Base-by-base conservation (phyloP, 2,797 vertebrate species). In the Sebastes nivosus region DNA sequence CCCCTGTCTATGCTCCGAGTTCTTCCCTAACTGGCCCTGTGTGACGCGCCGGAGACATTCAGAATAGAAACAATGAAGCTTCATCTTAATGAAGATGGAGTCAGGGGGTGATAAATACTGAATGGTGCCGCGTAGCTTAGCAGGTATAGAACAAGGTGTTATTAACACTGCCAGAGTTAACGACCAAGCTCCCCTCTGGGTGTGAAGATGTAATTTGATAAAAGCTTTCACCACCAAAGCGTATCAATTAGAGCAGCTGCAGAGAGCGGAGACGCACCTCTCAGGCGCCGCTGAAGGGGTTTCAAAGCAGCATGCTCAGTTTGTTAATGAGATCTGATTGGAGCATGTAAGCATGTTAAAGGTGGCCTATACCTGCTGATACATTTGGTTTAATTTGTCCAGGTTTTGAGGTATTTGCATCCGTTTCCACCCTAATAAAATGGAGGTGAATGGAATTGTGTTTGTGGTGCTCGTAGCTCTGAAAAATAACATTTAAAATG, bases 61-160 rank as follows among this genome's bases (percentile, higher is more conserved):
- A 16, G 82, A 84, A 79, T 77, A 36, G 75, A 29, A 83, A 79
- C 6, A 6, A 77, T 10, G 18, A 67, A n/a, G 68, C 76, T 1
- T 58, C 27, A 27, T 66, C 14, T 2, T 77, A 65, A 82, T 81
- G 69, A 79, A 79, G 87, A 82, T 61, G 30, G 70, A 88, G 67
- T 42, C 20, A 1, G 5, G 24, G 71, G 59, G 59, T 63, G 79
- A 84, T 87, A 72, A 82, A 85, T 29, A 65, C 30, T 69, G 79
- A 82, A 64, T 3, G n/a, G 58, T 2, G 46, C 11, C 2, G 2
- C 24, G 12, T 11, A 30, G 38, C 5, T 50, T 6, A 14, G 61
- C 68, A 54, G 74, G 60, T 68, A 36, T 50, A 2, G 65, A 80
- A 60, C 36, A 42, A 54, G 68, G 80, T 76, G 61, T 69, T 54